phyloP scores from a whole-genome alignment of 2,113 vertebrate genomes.

The Scolopax mira region DNA sequence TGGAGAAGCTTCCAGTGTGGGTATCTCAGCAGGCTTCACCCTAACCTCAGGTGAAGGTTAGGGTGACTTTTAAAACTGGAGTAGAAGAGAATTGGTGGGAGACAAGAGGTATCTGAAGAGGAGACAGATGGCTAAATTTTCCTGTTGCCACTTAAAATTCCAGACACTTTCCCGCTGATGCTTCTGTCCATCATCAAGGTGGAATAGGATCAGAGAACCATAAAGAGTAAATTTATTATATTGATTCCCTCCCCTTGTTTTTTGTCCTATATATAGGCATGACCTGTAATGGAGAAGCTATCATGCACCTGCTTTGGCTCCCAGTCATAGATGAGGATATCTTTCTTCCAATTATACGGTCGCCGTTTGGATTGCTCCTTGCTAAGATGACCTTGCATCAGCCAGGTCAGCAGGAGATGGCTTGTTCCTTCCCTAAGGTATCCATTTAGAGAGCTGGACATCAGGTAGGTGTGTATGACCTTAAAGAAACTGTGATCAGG shows the following conservation, averaged over 20 bases:
- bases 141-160: background rate
- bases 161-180: background rate
- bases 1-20: background rate
- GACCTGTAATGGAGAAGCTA: background rate
- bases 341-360: background rate
- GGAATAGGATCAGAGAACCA: background rate
- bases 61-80: background rate
- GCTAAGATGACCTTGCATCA: background rate
- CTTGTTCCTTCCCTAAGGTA: background rate
- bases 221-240: conserved; percentile 5
- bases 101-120: background rate
- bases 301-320: background rate
- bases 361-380: background rate
- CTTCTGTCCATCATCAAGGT: background rate
- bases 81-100: background rate
- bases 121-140: background rate
- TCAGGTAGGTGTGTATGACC: background rate
- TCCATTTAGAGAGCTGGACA: background rate
- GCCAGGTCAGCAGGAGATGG: background rate
- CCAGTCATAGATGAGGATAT: background rate
- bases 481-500: background rate
- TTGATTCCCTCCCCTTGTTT: background rate
- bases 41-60: too few relatives aligned
- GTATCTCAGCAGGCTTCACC: background rate
- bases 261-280: background rate